Conservation (phyloP, 1,140 invertebrate genomes). For the Rhizoglyphus robini region DNA sequence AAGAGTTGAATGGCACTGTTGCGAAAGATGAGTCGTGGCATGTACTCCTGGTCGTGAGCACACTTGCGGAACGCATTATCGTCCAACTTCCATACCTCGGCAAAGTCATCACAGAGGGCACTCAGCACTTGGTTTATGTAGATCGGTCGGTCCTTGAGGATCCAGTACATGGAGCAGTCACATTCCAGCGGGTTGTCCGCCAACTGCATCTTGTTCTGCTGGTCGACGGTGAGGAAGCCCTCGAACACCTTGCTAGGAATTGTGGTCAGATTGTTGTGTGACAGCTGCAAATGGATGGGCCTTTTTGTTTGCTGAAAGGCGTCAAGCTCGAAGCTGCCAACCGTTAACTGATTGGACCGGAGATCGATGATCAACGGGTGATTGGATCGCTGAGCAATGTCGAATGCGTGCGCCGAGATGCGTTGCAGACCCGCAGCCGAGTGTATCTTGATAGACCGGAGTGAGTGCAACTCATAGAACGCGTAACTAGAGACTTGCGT, state of each 20-base stretch:
- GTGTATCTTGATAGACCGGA: background rate
- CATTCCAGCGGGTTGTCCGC: slow-evolving; percentile 6
- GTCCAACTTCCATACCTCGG: background rate
- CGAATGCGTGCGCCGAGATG: slow-evolving; percentile 13
- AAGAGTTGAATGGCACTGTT: background rate
- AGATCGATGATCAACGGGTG: slow-evolving; percentile 11
- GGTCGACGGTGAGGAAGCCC: background rate
- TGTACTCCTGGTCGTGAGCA: background rate
- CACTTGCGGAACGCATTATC: background rate
- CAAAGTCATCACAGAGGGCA: background rate
- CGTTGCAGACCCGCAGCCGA: background rate
- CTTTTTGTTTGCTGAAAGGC: background rate
- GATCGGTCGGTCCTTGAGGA: background rate
- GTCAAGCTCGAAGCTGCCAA: slow-evolving; percentile 8
- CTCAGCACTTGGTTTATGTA: background rate
- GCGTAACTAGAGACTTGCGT: slow-evolving; percentile 5
- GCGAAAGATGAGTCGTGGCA: slow-evolving; percentile 3
- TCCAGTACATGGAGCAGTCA: slow-evolving; percentile 11
- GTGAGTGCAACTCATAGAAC: background rate
- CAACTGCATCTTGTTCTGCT: background rate
- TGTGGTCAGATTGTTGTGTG: slow-evolving; percentile 7
- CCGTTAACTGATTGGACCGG: background rate
- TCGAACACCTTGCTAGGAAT: background rate
- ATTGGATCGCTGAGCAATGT: background rate
- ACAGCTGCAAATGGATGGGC: slow-evolving; percentile 3